Percentiles rank a stretch among this genome's conserved stretches.
These are phyloP conservation scores for Borostomias antarcticus DNA, from an alignment of 2,797 vertebrate genomes.

Conservation along the genomic window DNA sequence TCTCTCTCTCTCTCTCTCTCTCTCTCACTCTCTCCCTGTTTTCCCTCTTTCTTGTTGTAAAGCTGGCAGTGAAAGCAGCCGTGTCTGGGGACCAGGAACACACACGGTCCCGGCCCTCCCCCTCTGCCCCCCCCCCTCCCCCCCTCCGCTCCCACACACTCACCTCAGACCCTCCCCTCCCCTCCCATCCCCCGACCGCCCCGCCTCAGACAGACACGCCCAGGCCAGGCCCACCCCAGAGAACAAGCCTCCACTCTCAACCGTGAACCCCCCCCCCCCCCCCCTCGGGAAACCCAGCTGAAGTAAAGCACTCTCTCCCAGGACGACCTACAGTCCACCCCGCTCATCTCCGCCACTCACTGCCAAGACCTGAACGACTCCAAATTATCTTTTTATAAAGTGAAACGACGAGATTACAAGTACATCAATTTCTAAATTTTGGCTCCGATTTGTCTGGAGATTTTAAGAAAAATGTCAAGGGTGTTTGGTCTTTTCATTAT, in stretches of 20 bases:
- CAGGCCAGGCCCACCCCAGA: constrained; percentile 26
- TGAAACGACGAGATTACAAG: constrained; percentile 35
- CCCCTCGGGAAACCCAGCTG: constrained; percentile 21
- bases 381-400: constrained; percentile 41
- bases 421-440: constrained; percentile 49
- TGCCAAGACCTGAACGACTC: constrained; percentile 56
- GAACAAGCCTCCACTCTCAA: constrained; percentile 30
- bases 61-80: constrained; percentile 18
- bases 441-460: constrained; percentile 67
- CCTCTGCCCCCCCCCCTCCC: constrained; percentile 26
- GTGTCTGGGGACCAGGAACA: constrained; percentile 14
- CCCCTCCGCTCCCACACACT: constrained; percentile 38
- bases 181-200: constrained; percentile 28
- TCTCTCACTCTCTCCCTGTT: background rate
- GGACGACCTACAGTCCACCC: constrained; percentile 49
- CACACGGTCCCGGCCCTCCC: background rate
- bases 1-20: background rate
- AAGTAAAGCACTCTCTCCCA: constrained; percentile 32
- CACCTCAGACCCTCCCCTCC: constrained; percentile 34
- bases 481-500: constrained; percentile 74
- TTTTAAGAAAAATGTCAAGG: constrained; percentile 59
- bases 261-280: constrained; percentile 33
- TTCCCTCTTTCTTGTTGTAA: background rate
- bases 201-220: constrained; percentile 29
- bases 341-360: constrained; percentile 49